These are phyloP conservation scores for Rallus limicola DNA, from an alignment of 2,113 vertebrate genomes.

Conservation along the genomic window DNA sequence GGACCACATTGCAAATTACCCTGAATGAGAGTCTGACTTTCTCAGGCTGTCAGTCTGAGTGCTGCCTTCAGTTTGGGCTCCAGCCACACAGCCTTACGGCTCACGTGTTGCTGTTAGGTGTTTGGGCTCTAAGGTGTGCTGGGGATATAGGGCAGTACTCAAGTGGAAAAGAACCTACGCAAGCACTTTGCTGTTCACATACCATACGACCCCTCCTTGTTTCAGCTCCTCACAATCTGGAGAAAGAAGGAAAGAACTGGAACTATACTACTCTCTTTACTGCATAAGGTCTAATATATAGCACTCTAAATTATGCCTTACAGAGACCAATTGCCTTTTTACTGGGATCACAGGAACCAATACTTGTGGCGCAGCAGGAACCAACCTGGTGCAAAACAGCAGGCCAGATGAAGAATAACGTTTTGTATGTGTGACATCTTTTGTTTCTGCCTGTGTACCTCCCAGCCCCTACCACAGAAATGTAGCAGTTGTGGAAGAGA, in stretches of 20 bases:
- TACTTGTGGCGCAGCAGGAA: background rate
- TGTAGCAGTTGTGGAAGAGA: background rate
- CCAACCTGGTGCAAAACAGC: background rate
- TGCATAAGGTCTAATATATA: background rate
- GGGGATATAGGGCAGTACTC: background rate
- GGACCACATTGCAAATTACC: background rate
- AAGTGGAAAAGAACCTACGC: too few relatives aligned
- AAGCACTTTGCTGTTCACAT: background rate
- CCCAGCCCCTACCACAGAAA: background rate
- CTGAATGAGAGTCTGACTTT: background rate
- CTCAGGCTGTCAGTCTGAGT: background rate
- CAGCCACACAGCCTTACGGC: fast-evolving
- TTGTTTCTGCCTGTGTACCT: background rate
- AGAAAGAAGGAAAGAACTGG: background rate
- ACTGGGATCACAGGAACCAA: background rate
- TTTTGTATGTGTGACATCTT: background rate
- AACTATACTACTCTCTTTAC: background rate
- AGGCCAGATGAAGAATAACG: background rate
- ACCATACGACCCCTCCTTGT: fast-evolving
- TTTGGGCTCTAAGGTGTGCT: background rate
- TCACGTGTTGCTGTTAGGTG: fast-evolving
- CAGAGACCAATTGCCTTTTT: background rate
- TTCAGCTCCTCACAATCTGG: background rate
- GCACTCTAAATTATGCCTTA: background rate
- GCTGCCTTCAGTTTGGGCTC: background rate